Percentiles rank a stretch among this genome's conserved stretches.
Conservation (phyloP, 2,888 invertebrate species). For the Sminthurides aquaticus region DNA sequence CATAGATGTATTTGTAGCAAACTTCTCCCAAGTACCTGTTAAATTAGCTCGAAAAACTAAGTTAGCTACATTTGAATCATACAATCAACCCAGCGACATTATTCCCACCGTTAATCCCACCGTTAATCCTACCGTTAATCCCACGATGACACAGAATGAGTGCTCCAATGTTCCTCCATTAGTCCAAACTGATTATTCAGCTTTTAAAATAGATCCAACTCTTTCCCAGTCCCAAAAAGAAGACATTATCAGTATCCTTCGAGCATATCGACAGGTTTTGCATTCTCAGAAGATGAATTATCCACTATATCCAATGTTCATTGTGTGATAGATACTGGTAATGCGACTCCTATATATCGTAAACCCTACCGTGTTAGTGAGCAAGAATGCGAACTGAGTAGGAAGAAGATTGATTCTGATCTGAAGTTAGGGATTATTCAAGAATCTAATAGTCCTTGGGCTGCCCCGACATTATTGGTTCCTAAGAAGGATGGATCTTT, state of each 20-base stretch:
- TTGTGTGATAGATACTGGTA: neutral
- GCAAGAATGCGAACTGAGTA: neutral
- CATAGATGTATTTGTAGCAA: neutral
- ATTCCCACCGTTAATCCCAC: neutral
- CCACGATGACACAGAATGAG: neutral
- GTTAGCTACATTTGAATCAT: neutral
- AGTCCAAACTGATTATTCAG: neutral
- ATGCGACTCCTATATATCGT: neutral
- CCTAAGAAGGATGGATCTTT: neutral
- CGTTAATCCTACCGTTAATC: neutral
- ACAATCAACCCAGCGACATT: neutral
- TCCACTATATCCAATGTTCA: neutral
- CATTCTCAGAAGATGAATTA: neutral
- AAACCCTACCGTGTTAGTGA: neutral
- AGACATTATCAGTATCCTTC: neutral
- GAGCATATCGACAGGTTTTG: neutral
- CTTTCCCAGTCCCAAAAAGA: neutral
- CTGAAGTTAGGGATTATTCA: neutral
- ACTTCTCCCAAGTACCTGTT: neutral
- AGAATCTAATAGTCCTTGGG: conserved; percentile 1
- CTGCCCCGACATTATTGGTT: neutral
- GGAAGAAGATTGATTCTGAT: neutral
- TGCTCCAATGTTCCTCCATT: neutral
- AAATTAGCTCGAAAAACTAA: neutral
- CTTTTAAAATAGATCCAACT: neutral